Percentiles rank a stretch among this genome's conserved stretches.
Evolutionary conservation across 2,888 invertebrate genomes (phyloP).

Genomic region (Sacculina carcini): DNA sequence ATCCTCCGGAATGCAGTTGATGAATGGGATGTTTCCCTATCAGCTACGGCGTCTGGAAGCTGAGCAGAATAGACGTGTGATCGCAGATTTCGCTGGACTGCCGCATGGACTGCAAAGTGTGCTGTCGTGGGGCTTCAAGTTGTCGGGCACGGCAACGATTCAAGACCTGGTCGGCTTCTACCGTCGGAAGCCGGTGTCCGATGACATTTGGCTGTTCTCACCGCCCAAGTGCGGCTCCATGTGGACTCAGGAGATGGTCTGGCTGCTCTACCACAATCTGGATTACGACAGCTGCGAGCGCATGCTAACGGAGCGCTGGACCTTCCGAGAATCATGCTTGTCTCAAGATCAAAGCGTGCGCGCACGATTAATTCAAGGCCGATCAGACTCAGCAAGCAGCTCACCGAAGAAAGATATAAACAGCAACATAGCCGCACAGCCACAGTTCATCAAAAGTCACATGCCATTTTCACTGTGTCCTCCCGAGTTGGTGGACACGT

Average conservation of each 20-base stretch:
- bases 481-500: not conserved
- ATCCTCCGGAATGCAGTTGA: too few relatives aligned
- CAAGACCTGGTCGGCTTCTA: not conserved
- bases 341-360: not conserved
- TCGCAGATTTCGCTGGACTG: not conserved
- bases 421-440: too few relatives aligned
- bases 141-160: not conserved
- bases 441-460: not conserved
- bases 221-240: slow-evolving; percentile 1
- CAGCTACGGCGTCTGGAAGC: not conserved
- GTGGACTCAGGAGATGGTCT: not conserved
- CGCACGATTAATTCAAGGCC: not conserved
- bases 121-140: not conserved
- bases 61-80: not conserved
- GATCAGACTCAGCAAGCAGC: not conserved
- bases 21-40: not conserved
- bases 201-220: not conserved
- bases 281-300: not conserved
- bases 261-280: not conserved
- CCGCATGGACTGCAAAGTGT: not conserved
- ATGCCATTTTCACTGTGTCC: not conserved
- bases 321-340: not conserved
- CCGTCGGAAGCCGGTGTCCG: not conserved
- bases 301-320: not conserved
- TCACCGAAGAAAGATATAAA: too few relatives aligned